Evolutionary conservation across 2,797 vertebrate genomes (phyloP).

Genomic region (Gymnothorax javanicus): DNA sequence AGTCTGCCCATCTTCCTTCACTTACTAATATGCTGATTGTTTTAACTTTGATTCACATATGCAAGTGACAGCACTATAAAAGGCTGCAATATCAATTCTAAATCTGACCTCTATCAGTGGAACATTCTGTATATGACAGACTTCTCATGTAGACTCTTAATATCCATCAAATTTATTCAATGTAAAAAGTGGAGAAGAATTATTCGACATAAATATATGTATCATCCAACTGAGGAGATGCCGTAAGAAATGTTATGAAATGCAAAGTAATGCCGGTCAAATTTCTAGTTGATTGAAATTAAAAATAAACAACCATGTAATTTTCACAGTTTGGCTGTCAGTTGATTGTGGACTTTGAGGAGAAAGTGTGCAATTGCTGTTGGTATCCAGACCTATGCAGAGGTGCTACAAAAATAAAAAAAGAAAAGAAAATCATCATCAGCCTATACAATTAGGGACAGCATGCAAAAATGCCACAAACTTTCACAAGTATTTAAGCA

Average conservation of each 20-base stretch:
- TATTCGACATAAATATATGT: not conserved
- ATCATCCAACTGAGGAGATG: not conserved
- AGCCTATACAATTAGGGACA: not conserved
- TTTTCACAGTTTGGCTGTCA: conserved; percentile 20
- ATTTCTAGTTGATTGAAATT: conserved; percentile 18
- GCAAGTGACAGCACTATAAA: no score
- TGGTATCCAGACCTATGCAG: not conserved
- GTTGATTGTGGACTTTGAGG: conserved; percentile 14
- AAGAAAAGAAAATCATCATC: not conserved
- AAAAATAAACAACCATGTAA: conserved; percentile 28
- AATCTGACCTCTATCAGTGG: no score
- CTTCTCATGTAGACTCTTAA: no score
- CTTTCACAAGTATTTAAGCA: not conserved
- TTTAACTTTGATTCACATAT: no score
- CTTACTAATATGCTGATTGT: no score
- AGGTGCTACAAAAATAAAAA: not conserved
- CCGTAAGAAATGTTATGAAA: not conserved
- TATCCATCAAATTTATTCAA: not conserved
- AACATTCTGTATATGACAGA: no score
- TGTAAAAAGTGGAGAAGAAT: not conserved
- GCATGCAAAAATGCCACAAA: not conserved
- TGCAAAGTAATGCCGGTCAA: not conserved
- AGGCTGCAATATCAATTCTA: no score
- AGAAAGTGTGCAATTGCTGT: conserved; percentile 9
- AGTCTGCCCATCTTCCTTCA: no score